These are phyloP conservation scores for Chinchilla lanigera DNA, from an alignment of 2,113 vertebrate genomes.

Conservation along the genomic window DNA sequence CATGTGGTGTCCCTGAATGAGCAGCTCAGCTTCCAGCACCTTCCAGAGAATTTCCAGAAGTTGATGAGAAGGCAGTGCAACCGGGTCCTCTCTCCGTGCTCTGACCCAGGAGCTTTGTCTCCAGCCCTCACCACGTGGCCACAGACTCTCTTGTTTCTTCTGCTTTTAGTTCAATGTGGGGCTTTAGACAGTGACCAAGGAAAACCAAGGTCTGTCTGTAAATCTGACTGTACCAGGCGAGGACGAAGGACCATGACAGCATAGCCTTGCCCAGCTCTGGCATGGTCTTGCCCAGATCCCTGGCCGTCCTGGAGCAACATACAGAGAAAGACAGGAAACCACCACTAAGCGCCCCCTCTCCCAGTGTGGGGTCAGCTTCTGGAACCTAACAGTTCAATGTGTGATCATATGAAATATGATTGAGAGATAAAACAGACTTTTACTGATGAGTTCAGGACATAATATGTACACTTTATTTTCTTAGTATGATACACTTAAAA, in stretches of 20 bases:
- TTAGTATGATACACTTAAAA: not conserved
- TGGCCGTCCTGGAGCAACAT: not conserved
- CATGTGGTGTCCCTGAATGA: not conserved
- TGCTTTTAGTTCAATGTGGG: not conserved
- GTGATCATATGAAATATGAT: not conserved
- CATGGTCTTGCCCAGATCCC: not conserved
- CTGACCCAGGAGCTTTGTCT: not conserved
- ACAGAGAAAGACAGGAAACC: not conserved
- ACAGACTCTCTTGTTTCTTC: not conserved
- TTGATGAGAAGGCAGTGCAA: not conserved
- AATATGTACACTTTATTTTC: not conserved
- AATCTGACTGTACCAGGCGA: not conserved
- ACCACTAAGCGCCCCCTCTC: not conserved
- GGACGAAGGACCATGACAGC: no score
- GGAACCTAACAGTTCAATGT: not conserved
- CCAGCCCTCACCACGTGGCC: not conserved
- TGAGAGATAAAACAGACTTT: not conserved
- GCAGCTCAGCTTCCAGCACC: not conserved
- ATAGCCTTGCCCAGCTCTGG: not conserved
- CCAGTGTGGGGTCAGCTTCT: not conserved
- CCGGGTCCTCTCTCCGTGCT: not conserved
- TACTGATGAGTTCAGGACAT: not conserved
- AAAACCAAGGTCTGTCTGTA: not conserved
- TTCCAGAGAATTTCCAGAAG: not conserved
- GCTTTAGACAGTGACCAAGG: not conserved